Base-by-base conservation (phyloP, 2,797 vertebrate species). In the Mus spretus region DNA sequence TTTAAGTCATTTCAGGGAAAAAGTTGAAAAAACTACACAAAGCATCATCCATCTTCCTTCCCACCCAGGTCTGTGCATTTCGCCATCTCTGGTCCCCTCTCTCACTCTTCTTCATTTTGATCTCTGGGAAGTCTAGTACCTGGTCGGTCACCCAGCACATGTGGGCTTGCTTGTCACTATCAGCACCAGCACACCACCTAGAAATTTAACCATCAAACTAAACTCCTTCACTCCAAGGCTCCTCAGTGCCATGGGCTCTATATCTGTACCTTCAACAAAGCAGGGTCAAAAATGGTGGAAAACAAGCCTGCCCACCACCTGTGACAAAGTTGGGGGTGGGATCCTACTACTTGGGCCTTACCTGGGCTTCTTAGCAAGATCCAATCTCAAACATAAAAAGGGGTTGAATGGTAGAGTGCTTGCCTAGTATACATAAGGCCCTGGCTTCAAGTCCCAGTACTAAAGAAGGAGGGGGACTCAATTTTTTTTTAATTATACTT, bases 171-270 rank as follows among this genome's bases (percentile, higher is more conserved):
- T 37, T 55, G 26, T 22, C 26, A 75, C 53, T 55, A 40, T 10
- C 14, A 31, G 55, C 67, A 53, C 37, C 34, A 19, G 34, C 84
- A 55, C 8, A 37, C 65, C 13, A 26, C 47, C 34, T 47, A 26
- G 40, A 65, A 55, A 55, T 17, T 87, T 34, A 34, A 7, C n/a
- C 22, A 40, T 4, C n/a, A 28, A 63, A 90, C 24, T 67, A 83
- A 83, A 93, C 89, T 67, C 26, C 57, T 55, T 89, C 77, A 85
- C 75, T 90, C 15, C 91, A 78, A 37, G 6, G 20, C 84, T 40
- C 14, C 37, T 72, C 37, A n/a, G 37, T 20, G 12, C 40, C n/a
- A 40, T 15, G 50, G n/a, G 63, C 19, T 91, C 78, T 34, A 1
- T 28, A 24, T 67, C 31, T 50, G 34, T 6, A 72, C n/a, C 70